Evolutionary conservation across 2,888 invertebrate species (phyloP), one percentile per base, ranked within the genome.

Genomic region (Stenotaenia linearis): DNA sequence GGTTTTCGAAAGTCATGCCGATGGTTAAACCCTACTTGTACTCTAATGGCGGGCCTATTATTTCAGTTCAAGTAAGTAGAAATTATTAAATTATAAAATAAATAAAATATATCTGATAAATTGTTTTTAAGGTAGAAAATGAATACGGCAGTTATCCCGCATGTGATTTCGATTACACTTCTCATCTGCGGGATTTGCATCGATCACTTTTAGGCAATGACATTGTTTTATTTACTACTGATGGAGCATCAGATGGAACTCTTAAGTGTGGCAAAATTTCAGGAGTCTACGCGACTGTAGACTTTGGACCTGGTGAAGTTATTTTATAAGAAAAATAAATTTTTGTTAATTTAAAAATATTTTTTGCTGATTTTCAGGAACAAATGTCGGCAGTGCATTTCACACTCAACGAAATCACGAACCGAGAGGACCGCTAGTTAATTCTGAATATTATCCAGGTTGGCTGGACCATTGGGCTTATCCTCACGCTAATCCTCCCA

Each of bases 381-480:
- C 80, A 9, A 78, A 80, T 32, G 81, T 84, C 1, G 80, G 81
- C 7, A 76, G 45, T 21, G 82, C 83, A 3, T 84, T 86, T 81
- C 23, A 15, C 6, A 83, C 84, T 10, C 88, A 89, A 83, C 84
- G 89, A 80, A 84, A 86, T 56, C 87, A 85, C 82, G 87, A 88
- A 82, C 87, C 87, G 0, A 83, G 89, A 80, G 96, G 96, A 0
- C 97, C 97, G 0, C 85, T 94, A 77, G 93, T 96, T 80, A 97
- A 97, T 87, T 93, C 95, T 0, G 96, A 96, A 86, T 97, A 89
- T 86, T 97, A 97, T 88, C 91, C 95, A 0, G 97, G 97, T 1
- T 97, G 97, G 97, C 86, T 97, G 79, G 93, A 95, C 0, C 92
- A 94, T 85, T 97, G 97, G 97, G 91, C 91, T 61, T 90, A 91